These are phyloP conservation scores for Lucifuga dentata DNA, from an alignment of 2,113 vertebrate species.

Conservation along the genomic window DNA sequence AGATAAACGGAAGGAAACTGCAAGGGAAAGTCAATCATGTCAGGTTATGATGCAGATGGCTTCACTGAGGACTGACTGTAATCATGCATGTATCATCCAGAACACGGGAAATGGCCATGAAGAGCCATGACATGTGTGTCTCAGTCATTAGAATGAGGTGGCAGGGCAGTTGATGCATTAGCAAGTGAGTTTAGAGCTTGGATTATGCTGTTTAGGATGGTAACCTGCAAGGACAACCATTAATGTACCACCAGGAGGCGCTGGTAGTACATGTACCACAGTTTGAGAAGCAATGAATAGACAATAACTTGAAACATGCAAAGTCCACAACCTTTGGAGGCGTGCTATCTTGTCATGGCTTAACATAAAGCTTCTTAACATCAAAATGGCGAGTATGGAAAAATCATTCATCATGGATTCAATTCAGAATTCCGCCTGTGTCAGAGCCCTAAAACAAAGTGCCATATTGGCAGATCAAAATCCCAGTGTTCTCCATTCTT, in stretches of 20 bases:
- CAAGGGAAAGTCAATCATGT: slow-evolving; percentile 41
- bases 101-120: slow-evolving; percentile 11
- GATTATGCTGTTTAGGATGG: too few species aligned
- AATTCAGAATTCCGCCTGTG: not conserved
- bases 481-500: not conserved
- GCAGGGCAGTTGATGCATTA: slow-evolving; percentile 1
- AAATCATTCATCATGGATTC: not conserved
- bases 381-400: too few species aligned
- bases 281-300: too few species aligned
- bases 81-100: slow-evolving; percentile 13
- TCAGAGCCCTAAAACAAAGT: slow-evolving; percentile 2
- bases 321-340: too few species aligned
- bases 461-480: slow-evolving; percentile 33
- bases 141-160: slow-evolving; percentile 14
- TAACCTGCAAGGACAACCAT: too few species aligned
- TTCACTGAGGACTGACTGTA: slow-evolving; percentile 24
- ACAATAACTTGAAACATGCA: too few species aligned
- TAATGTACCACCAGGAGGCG: too few species aligned
- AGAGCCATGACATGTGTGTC: not conserved
- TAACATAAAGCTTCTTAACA: too few species aligned
- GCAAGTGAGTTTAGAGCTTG: not conserved
- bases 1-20: slow-evolving; percentile 31
- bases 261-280: too few species aligned
- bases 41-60: slow-evolving; percentile 22
- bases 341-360: too few species aligned